These are phyloP conservation scores for Leptinotarsa lineolata DNA, from an alignment of 1,140 invertebrate genomes.

Conservation along the genomic window DNA sequence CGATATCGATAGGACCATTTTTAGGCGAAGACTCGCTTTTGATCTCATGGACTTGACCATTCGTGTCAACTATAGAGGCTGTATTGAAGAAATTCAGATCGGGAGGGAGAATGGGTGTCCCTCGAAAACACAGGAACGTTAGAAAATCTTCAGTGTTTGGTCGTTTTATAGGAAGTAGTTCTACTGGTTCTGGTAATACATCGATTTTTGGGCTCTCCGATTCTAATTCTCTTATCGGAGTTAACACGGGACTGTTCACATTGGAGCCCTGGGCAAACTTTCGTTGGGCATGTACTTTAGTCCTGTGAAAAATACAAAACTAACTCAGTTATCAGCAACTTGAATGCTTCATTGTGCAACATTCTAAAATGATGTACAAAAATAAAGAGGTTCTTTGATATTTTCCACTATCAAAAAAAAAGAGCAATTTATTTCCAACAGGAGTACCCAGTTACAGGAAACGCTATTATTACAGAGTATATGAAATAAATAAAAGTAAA, in stretches of 20 bases:
- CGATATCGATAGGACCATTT: constrained; percentile 50
- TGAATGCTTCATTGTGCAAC: too few species aligned
- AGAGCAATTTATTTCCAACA: too few species aligned
- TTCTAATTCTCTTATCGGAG: constrained; percentile 66
- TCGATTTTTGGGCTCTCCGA: constrained; percentile 55
- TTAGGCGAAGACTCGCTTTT: constrained; percentile 46
- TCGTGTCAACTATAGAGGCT: constrained; percentile 49
- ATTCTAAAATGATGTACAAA: too few species aligned
- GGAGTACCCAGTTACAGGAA: too few species aligned
- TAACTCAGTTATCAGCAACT: too few species aligned
- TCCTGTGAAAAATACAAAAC: constrained; percentile 57
- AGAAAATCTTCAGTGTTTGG: constrained; percentile 90
- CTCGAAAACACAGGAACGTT: constrained; percentile 86
- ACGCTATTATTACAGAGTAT: too few species aligned
- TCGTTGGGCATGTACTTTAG: constrained; percentile 83
- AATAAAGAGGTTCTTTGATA: too few species aligned
- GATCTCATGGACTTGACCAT: constrained; percentile 47
- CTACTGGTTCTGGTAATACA: constrained; percentile 57
- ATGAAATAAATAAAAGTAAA: too few species aligned
- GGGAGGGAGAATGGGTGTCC: constrained; percentile 74
- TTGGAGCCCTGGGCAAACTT: constrained; percentile 86
- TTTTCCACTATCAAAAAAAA: too few species aligned
- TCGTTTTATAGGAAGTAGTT: constrained; percentile 68
- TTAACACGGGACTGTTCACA: constrained; percentile 60
- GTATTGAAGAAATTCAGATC: constrained; percentile 76